Evolutionary conservation across 2,113 vertebrate species (phyloP), one percentile per base, ranked within the genome.

Genomic region (Tenrec ecaudatus): DNA sequence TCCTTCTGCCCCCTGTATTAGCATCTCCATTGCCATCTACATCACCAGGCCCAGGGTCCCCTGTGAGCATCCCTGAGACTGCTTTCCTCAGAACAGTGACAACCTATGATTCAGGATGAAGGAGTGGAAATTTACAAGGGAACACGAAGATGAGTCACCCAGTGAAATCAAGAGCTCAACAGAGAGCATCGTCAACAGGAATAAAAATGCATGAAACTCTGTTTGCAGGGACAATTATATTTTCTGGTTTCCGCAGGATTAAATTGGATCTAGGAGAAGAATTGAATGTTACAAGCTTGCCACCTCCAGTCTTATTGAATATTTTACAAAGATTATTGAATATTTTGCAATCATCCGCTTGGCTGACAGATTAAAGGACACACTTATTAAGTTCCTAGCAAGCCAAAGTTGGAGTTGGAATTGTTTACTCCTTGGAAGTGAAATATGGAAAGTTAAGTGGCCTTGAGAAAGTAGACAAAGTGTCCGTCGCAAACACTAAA

Each of bases 271-370:
- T 89, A 31, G 68, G 75, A 94, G 73, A 94, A 94, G 75, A 95
- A 96, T 92, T 89, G 76, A 93, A 95, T 95, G 89, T 93, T 97
- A 94, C 81, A 93, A 92, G 83, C 78, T 95, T 86, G 75, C 88
- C 93, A 75, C 85, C 90, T 95, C 77, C 78, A 87, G 92, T 93
- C 94, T 95, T 96, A 94, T 82, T 94, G 83, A 96, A 89, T 96
- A 96, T 96, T 94, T 93, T 94, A 84, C 23, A 87, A 84, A 14
- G 62, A 91, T 96, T 95, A 94, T 87, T 96, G 93, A 96, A 96
- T 96, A 96, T 95, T 94, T 96, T 96, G 53, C 53, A 83, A 77
- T 91, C 91, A 94, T 90, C 81, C 57, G 92, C 73, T 96, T 96
- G 86, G 83, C 60, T 89, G 84, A 96, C 87, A 96, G 81, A 91